These are phyloP conservation scores for Baryphthengus martii DNA, from an alignment of 2,113 vertebrate species.

Conservation along the genomic window DNA sequence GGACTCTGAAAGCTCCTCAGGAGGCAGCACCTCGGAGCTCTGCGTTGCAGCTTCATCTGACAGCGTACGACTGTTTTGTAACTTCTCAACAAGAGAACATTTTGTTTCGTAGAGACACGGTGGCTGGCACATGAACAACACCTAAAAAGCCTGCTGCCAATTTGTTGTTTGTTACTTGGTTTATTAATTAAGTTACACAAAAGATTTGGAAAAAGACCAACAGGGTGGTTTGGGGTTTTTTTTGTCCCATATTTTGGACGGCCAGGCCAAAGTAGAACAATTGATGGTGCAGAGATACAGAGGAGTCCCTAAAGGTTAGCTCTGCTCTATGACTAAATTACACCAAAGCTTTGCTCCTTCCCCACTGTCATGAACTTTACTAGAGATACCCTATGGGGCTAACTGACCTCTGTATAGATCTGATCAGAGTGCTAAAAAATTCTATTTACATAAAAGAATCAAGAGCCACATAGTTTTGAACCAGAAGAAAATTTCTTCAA, in stretches of 20 bases:
- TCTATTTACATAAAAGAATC: not conserved
- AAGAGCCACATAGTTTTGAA: not conserved
- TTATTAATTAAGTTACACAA: conserved; percentile 71
- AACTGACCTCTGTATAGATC: not conserved
- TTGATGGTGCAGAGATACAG: conserved; percentile 41
- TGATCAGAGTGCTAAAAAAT: not conserved
- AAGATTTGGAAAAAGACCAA: conserved; percentile 55
- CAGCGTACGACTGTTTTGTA: conserved; percentile 19
- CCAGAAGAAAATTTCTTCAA: not conserved
- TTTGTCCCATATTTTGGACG: conserved; percentile 2
- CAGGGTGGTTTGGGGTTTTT: not conserved
- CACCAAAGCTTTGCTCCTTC: not conserved
- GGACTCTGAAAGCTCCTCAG: not conserved
- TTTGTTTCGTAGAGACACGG: conserved; percentile 44
- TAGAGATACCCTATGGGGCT: not conserved
- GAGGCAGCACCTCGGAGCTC: not conserved
- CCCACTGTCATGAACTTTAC: not conserved
- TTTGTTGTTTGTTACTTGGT: conserved; percentile 62
- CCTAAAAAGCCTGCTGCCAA: conserved; percentile 65
- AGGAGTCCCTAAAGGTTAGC: conserved; percentile 27
- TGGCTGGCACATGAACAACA: conserved; percentile 61
- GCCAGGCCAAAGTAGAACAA: conserved; percentile 51
- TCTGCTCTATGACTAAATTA: not conserved
- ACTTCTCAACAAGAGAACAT: conserved; percentile 31
- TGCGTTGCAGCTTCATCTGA: not conserved